Evolutionary conservation across 2,113 vertebrate genomes (phyloP).

Genomic region (Oreochromis spilurus): DNA sequence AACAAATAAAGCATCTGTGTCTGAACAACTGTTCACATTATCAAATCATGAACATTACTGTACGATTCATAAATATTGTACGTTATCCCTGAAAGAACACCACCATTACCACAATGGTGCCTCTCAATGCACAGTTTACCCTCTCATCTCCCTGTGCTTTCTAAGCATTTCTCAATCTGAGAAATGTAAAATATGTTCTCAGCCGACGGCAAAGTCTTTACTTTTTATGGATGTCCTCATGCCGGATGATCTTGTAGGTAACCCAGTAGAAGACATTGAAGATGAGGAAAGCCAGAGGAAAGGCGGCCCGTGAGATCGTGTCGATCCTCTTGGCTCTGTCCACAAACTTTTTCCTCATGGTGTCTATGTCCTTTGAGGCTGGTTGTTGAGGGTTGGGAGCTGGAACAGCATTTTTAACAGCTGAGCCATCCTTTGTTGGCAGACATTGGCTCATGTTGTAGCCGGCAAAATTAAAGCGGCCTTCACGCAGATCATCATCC

Average conservation of each 20-base stretch:
- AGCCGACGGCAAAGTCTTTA: conserved; percentile 55
- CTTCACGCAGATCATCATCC: conserved; percentile 91
- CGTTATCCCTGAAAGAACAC: conserved; percentile 66
- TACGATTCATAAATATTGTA: conserved; percentile 27
- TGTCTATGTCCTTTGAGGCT: conserved; percentile 83
- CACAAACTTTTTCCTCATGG: conserved; percentile 94
- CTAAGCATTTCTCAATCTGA: conserved; percentile 47
- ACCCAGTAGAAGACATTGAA: conserved; percentile 99
- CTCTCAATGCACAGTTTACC: conserved; percentile 10
- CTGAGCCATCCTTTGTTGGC: conserved; percentile 86
- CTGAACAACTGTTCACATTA: conserved; percentile 24
- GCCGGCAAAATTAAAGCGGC: conserved; percentile 90
- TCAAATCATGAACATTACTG: conserved; percentile 26
- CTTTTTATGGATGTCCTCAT: conserved; percentile 88
- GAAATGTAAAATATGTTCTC: conserved; percentile 8
- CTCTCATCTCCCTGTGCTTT: conserved; percentile 3
- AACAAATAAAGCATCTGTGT: conserved; percentile 28
- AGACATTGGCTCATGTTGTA: conserved; percentile 91
- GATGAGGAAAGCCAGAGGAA: conserved; percentile 96
- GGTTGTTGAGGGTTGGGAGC: conserved; percentile 71
- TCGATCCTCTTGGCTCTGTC: conserved; percentile 98
- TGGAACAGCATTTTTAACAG: conserved; percentile 79
- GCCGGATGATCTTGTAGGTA: conserved; percentile 97
- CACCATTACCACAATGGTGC: background rate
- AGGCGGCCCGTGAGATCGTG: conserved; percentile 94